These are phyloP conservation scores for Potamilus streckersoni DNA, from an alignment of 1,140 invertebrate species.

Conservation along the genomic window DNA sequence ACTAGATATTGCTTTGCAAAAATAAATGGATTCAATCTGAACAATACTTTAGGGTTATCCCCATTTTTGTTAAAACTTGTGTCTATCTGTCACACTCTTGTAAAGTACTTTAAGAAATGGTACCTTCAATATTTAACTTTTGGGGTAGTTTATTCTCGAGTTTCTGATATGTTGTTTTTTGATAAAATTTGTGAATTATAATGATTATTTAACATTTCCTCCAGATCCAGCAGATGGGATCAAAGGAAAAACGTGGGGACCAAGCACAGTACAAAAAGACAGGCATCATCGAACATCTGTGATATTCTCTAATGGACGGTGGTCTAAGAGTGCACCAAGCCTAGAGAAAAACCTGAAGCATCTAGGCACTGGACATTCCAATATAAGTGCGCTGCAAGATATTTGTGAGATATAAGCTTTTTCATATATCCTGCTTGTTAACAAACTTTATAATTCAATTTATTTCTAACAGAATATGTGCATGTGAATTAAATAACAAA, in stretches of 20 bases:
- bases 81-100: too few relatives aligned
- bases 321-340: constrained; percentile 73
- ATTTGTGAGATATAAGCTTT: constrained; percentile 64
- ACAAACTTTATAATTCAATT: background rate
- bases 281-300: constrained; percentile 75
- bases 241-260: constrained; percentile 98
- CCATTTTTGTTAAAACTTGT: too few relatives aligned
- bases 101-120: too few relatives aligned
- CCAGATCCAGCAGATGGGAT: constrained; percentile 85
- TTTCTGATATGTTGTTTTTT: too few relatives aligned
- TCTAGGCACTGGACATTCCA: constrained; percentile 63
- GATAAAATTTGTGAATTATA: background rate
- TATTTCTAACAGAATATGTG: background rate
- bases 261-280: constrained; percentile 90
- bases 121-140: too few relatives aligned
- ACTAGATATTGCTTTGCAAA: too few relatives aligned
- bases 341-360: constrained; percentile 74
- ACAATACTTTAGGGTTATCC: too few relatives aligned
- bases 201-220: constrained; percentile 9
- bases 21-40: too few relatives aligned
- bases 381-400: constrained; percentile 68
- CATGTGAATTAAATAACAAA: background rate
- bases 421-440: background rate
- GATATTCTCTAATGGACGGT: constrained; percentile 61
- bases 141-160: too few relatives aligned